These are phyloP conservation scores for Pseudochromis fuscus DNA, from an alignment of 2,797 vertebrate genomes.

Conservation along the genomic window DNA sequence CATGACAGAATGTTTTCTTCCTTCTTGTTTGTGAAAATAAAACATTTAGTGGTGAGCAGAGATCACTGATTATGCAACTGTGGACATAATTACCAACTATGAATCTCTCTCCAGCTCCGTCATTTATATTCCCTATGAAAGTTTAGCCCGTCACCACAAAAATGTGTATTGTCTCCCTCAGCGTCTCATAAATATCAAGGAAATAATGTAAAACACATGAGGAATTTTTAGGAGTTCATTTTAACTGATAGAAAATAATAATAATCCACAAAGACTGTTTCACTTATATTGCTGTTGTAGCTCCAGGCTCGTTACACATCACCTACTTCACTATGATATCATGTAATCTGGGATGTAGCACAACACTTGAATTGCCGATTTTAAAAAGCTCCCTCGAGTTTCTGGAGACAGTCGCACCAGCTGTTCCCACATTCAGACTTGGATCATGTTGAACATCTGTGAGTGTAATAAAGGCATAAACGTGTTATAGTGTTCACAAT, in stretches of 20 bases:
- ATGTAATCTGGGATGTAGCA: neutral
- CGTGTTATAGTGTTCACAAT: too few relatives aligned
- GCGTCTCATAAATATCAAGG: too few relatives aligned
- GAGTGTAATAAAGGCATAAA: too few relatives aligned
- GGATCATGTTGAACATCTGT: too few relatives aligned
- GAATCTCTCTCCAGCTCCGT: constrained; percentile 8
- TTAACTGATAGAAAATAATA: neutral
- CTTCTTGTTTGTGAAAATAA: constrained; percentile 11
- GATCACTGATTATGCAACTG: constrained; percentile 18
- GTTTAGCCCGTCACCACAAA: constrained; percentile 13
- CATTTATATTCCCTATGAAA: constrained; percentile 18
- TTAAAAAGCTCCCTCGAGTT: neutral
- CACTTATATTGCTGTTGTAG: neutral
- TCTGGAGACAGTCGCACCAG: neutral
- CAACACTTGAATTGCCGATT: neutral
- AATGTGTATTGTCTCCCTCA: neutral
- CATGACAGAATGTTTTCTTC: constrained; percentile 30
- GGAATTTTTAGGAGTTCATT: neutral
- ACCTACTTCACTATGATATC: neutral
- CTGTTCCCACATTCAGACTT: too few relatives aligned
- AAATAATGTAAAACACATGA: constrained; percentile 21
- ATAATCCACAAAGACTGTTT: neutral
- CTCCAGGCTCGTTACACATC: neutral
- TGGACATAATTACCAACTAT: constrained; percentile 2
- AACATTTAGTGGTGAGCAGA: constrained; percentile 17